phyloP scores from a whole-genome alignment of 2,113 vertebrate genomes.

The Numenius arquata region DNA sequence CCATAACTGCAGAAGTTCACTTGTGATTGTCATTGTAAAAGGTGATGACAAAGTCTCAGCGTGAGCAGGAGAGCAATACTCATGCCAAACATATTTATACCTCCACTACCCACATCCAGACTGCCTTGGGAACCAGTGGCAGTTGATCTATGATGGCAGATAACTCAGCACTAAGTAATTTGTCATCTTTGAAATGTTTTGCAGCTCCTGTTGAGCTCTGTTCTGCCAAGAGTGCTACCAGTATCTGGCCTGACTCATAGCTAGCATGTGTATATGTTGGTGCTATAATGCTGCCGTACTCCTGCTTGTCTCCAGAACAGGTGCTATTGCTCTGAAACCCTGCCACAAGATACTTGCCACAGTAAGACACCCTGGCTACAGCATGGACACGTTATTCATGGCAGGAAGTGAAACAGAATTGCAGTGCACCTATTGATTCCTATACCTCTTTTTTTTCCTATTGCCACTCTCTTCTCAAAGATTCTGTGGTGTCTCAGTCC shows the following conservation, averaged over 20 bases:
- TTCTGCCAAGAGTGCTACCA: neutral
- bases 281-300: neutral
- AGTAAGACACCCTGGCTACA: too few relatives aligned
- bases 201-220: neutral
- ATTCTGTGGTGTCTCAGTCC: neutral
- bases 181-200: neutral
- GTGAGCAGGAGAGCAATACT: neutral
- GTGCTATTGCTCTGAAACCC: neutral
- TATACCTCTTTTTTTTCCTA: neutral
- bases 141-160: neutral
- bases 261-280: neutral
- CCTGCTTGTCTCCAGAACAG: neutral
- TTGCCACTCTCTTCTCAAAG: neutral
- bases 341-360: neutral
- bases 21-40: neutral
- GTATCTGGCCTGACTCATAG: neutral
- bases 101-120: neutral
- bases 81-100: neutral
- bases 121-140: neutral
- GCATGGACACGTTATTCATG: accelerated
- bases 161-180: neutral
- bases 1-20: neutral
- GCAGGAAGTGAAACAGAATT: neutral
- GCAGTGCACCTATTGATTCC: neutral
- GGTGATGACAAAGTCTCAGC: too few relatives aligned